Evolutionary conservation across 2,113 vertebrate genomes (phyloP), one percentile per base, ranked within the genome.

Genomic region (Cettia cetti): DNA sequence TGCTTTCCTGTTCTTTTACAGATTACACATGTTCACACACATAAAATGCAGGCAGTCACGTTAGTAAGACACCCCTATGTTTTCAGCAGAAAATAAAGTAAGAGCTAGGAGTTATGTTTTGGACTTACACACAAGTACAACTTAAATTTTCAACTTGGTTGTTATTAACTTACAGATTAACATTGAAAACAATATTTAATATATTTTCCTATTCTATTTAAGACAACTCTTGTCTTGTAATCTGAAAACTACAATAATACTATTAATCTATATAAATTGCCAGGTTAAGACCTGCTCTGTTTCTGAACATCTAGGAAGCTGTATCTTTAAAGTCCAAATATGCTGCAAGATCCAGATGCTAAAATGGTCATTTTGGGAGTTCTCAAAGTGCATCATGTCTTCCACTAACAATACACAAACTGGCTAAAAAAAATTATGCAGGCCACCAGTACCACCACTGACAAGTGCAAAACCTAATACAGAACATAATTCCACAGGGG

Each of bases 11-110:
- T 31, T 83, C 27, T 88, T 82, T 17, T 33, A 49, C 6, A 78
- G 44, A 39, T 79, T 56, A 59, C 9, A 82, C 0, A 4, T 17
- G 13, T 39, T 79, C 8, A 30, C 2, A 7, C 1, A 45, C 7
- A 72, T 1, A 82, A 30, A 90, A 50, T 21, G 19, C 6, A 60
- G 35, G 26, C 35, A 87, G 61, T 33, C 6, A 28, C 22, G 54
- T 20, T 12, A 60, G 1, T 69, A 69, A 76, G 31, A 89, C 91
- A 33, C 0, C 1, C 6, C 19, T n/a, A 35, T 0, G 0, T 49
- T 86, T 76, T 88, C 42, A 53, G 45, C 4, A 80, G n/a, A 57
- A 80, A 60, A 18, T 52, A 13, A 83, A 78, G 31, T 12, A 70
- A 66, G 70, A 54, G 28, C 15, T 5, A 52, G 44, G 35, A 79